Evolutionary conservation across 2,888 invertebrate species (phyloP).

Genomic region (Troides helena): DNA sequence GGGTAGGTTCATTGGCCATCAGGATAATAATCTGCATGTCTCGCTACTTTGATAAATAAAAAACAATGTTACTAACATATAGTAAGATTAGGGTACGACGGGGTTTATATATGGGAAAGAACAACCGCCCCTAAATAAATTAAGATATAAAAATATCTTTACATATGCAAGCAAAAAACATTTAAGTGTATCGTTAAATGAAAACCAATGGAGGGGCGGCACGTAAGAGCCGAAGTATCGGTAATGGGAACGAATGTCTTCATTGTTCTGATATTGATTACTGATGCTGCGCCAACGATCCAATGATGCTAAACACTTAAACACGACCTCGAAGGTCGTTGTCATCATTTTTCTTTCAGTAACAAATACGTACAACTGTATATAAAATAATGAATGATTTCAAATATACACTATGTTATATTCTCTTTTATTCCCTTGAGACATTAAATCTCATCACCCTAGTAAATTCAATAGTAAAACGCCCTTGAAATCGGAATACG

Average conservation of each 20-base stretch:
- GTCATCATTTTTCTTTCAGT: conserved; percentile 20
- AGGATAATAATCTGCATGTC: no score
- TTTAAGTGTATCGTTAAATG: conserved; percentile 57
- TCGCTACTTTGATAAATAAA: no score
- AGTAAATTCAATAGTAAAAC: no score
- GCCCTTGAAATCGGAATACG: no score
- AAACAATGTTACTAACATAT: no score
- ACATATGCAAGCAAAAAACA: conserved; percentile 14
- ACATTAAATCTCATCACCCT: no score
- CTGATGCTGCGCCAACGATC: conserved; percentile 26
- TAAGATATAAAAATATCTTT: background rate
- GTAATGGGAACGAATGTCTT: conserved; percentile 62
- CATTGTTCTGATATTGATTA: conserved; percentile 51
- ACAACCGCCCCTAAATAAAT: no score
- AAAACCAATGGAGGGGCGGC: conserved; percentile 65
- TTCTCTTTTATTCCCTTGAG: no score
- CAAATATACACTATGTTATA: no score
- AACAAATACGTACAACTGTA: background rate
- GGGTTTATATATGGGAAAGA: no score
- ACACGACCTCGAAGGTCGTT: conserved; percentile 21
- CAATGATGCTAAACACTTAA: conserved; percentile 27
- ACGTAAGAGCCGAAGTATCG: conserved; percentile 50
- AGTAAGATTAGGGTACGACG: no score
- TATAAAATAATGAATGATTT: background rate
- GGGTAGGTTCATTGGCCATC: no score